Percentiles rank a stretch among this genome's conserved stretches.
phyloP scores from a whole-genome alignment of 1,140 invertebrate genomes.

The Drosophila sp. region DNA sequence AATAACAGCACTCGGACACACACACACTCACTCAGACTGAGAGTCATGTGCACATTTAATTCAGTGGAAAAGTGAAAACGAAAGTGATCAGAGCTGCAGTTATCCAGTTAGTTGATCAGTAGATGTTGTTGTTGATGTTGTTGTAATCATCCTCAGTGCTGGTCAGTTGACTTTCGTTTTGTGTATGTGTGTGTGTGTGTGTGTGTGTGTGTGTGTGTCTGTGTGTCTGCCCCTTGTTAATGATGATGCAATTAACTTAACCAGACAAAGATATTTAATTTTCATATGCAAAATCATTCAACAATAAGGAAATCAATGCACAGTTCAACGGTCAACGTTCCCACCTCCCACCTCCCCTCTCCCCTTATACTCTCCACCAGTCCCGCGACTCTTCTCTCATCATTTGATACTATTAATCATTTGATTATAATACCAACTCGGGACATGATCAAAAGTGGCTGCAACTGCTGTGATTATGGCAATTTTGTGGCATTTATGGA shows the following conservation, averaged over 20 bases:
- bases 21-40: constrained; percentile 14
- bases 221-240: constrained; percentile 35
- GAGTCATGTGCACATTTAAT: constrained; percentile 63
- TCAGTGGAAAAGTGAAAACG: constrained; percentile 82
- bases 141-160: constrained; percentile 19
- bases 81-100: constrained; percentile 63
- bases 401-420: constrained; percentile 25
- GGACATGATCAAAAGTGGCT: constrained; percentile 64
- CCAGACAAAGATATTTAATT: constrained; percentile 31
- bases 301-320: constrained; percentile 69
- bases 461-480: constrained; percentile 73
- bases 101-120: constrained; percentile 56
- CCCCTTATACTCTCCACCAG: background rate
- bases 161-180: constrained; percentile 77
- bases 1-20: constrained; percentile 33
- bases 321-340: constrained; percentile 39
- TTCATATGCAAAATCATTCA: constrained; percentile 45
- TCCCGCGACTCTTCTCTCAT: constrained; percentile 14
- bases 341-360: too few relatives aligned
- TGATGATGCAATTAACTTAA: constrained; percentile 53
- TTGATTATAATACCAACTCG: constrained; percentile 71
- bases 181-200: background rate
- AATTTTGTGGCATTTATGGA: constrained; percentile 63
- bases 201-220: background rate
- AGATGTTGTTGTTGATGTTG: constrained; percentile 10